These are phyloP conservation scores for Myotis brandtii DNA, from an alignment of 2,113 vertebrate species.

Conservation along the genomic window DNA sequence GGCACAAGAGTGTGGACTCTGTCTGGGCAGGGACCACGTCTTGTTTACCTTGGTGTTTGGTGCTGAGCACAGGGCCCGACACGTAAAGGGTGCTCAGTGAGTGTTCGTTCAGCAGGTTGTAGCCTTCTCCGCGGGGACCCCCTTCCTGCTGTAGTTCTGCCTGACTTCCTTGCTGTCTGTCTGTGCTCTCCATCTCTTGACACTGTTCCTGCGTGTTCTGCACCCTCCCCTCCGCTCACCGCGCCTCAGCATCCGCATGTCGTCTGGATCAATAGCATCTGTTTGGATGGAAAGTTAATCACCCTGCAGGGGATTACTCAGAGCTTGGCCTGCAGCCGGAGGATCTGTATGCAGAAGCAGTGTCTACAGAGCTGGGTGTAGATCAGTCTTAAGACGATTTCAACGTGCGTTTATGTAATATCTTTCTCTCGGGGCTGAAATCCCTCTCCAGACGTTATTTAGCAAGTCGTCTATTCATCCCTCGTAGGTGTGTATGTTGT, in stretches of 20 bases:
- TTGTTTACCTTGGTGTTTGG: neutral
- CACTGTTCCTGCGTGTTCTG: neutral
- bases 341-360: conserved; percentile 7
- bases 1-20: neutral
- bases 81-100: neutral
- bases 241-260: neutral
- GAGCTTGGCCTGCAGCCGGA: conserved; percentile 3
- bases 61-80: neutral
- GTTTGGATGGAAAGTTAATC: conserved; percentile 42
- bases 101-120: neutral
- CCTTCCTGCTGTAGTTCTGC: neutral
- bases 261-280: neutral
- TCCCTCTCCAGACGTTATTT: conserved; percentile 36
- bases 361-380: conserved; percentile 29
- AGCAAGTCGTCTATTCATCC: conserved; percentile 50
- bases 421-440: conserved; percentile 54
- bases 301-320: conserved; percentile 44
- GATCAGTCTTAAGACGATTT: conserved; percentile 17
- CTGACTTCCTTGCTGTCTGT: neutral
- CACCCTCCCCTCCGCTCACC: neutral
- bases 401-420: conserved; percentile 58
- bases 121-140: neutral
- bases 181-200: neutral
- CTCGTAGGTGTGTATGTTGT: conserved; percentile 69
- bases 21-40: neutral